Evolutionary conservation across 2,888 invertebrate genomes (phyloP).

Genomic region (Prosapia bicincta): DNA sequence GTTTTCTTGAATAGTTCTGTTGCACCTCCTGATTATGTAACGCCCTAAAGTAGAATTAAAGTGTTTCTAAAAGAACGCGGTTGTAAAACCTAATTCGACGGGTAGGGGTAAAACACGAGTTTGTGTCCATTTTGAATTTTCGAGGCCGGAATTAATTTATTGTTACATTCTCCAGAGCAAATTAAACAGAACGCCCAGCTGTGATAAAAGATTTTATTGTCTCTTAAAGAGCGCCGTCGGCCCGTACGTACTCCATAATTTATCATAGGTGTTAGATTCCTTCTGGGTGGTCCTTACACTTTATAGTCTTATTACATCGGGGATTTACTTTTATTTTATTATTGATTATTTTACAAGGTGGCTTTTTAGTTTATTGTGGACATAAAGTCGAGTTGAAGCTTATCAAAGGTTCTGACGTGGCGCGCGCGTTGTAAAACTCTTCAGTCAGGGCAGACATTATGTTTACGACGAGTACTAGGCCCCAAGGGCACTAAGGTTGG

Average conservation of each 20-base stretch:
- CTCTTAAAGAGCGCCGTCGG: neutral
- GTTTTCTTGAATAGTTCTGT: too few relatives aligned
- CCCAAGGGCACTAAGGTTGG: neutral
- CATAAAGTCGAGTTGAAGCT: neutral
- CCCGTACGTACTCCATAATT: neutral
- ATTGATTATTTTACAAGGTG: neutral
- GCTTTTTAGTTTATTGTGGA: neutral
- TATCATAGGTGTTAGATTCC: neutral
- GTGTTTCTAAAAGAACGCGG: too few relatives aligned
- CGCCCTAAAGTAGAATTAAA: too few relatives aligned
- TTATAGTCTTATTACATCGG: neutral
- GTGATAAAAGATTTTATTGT: neutral
- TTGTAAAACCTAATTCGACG: too few relatives aligned
- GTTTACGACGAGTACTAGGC: neutral
- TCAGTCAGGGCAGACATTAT: neutral
- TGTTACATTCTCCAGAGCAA: neutral
- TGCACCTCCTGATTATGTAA: too few relatives aligned
- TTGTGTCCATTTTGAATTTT: too few relatives aligned
- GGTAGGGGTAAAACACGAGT: too few relatives aligned
- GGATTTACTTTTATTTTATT: neutral
- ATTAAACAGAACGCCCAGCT: neutral
- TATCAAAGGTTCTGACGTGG: neutral
- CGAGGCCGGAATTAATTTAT: neutral
- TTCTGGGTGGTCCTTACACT: neutral
- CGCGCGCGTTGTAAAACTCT: neutral